These are phyloP conservation scores for Dicranocentrus wangi DNA, from an alignment of 2,888 invertebrate genomes.

Conservation along the genomic window DNA sequence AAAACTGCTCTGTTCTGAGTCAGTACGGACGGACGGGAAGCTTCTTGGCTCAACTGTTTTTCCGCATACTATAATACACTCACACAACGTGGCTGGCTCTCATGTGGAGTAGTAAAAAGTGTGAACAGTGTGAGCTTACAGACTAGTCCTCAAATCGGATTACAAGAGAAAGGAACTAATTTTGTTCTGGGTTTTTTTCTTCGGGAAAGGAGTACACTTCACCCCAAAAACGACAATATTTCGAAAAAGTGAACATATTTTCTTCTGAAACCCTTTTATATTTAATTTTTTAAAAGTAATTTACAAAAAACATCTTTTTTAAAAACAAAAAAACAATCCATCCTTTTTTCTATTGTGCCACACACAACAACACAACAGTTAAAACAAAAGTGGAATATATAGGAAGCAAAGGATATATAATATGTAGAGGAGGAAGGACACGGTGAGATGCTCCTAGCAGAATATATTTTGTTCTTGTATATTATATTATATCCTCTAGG, in stretches of 20 bases:
- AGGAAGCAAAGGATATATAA: slow-evolving; percentile 12
- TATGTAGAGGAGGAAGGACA: slow-evolving; percentile 24
- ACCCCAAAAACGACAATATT: slow-evolving; percentile 23
- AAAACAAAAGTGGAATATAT: slow-evolving; percentile 1
- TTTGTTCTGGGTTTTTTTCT: slow-evolving; percentile 7
- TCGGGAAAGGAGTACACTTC: too few relatives aligned
- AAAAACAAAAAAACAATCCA: too few relatives aligned
- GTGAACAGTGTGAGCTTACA: slow-evolving; percentile 20
- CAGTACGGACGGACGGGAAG: too few relatives aligned
- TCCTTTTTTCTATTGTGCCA: too few relatives aligned
- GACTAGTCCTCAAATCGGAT: slow-evolving; percentile 62
- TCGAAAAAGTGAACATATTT: neutral
- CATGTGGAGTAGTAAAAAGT: slow-evolving; percentile 42
- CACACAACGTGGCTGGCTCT: too few relatives aligned
- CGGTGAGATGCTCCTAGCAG: slow-evolving; percentile 3
- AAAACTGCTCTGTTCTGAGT: slow-evolving; percentile 21
- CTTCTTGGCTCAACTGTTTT: too few relatives aligned
- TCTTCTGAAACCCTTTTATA: neutral
- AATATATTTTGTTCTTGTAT: slow-evolving; percentile 3
- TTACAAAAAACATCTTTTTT: too few relatives aligned
- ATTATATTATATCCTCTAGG: slow-evolving; percentile 32
- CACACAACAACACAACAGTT: neutral
- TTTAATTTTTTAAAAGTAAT: neutral
- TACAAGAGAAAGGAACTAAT: slow-evolving; percentile 52
- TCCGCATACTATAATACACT: too few relatives aligned